Evolutionary conservation across 2,113 vertebrate genomes (phyloP).

Genomic region (Picathartes gymnocephalus): DNA sequence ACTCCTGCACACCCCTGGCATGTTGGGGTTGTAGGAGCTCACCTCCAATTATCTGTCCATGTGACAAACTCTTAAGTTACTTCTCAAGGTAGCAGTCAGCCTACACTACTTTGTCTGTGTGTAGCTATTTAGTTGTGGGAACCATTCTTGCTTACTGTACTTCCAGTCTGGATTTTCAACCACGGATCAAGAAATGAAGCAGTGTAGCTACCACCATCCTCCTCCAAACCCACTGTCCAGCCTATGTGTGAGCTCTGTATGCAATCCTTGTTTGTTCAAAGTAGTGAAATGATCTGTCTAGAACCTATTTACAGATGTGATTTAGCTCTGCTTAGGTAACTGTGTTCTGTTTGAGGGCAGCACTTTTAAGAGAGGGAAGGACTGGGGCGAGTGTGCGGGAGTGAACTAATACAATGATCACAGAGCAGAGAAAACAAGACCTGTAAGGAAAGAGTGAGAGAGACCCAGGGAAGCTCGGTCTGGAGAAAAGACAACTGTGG

Average conservation of each 20-base stretch:
- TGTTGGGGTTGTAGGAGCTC: not conserved
- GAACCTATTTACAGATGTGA: not conserved
- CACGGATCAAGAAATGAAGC: not conserved
- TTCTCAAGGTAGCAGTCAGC: not conserved
- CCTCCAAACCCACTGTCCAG: not conserved
- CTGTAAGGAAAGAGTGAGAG: not conserved
- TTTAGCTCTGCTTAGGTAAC: not conserved
- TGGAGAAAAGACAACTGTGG: constrained; percentile 3
- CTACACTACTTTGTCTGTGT: not conserved
- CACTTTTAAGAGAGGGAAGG: not conserved
- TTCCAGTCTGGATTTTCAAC: not conserved
- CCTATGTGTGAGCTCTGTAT: not conserved
- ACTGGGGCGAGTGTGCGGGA: not conserved
- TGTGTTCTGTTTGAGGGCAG: not conserved
- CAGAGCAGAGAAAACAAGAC: not conserved
- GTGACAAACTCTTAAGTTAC: not conserved
- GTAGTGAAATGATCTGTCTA: not conserved
- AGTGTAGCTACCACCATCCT: not conserved
- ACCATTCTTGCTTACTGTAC: not conserved
- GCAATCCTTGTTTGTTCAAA: not conserved
- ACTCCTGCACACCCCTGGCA: not conserved
- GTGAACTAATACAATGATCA: not conserved
- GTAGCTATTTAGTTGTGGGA: not conserved
- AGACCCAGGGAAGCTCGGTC: not conserved
- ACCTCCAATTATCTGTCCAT: not conserved